Evolutionary conservation across 2,113 vertebrate species (phyloP).

Genomic region (Tetraodon nigroviridis): DNA sequence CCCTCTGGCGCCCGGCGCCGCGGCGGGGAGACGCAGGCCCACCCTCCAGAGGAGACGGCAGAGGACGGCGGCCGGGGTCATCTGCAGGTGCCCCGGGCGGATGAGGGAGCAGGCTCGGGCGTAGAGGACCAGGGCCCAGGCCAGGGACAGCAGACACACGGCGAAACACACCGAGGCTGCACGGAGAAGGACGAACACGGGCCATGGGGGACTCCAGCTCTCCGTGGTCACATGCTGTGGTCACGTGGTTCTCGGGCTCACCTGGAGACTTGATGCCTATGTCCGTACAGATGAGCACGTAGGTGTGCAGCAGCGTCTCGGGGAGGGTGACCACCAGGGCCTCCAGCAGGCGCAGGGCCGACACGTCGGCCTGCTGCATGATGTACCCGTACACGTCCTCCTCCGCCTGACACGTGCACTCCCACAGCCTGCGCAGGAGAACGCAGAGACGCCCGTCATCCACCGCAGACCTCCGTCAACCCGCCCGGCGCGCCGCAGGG

Average conservation of each 20-base stretch:
- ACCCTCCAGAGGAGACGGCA: constrained; percentile 86
- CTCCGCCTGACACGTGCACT: constrained; percentile 41
- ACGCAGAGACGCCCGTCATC: background rate
- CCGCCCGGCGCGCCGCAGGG: too few species aligned
- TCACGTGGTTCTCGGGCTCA: constrained; percentile 13
- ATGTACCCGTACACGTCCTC: constrained; percentile 40
- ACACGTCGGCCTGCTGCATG: constrained; percentile 75
- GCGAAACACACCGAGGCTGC: constrained; percentile 74
- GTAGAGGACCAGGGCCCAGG: constrained; percentile 83
- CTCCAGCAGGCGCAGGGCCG: constrained; percentile 77
- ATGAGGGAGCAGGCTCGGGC: constrained; percentile 67
- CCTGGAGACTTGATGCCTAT: constrained; percentile 68
- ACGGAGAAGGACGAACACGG: background rate
- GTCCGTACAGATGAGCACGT: constrained; percentile 72
- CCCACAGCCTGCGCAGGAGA: constrained; percentile 72
- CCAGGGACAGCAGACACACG: constrained; percentile 76
- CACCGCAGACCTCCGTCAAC: background rate
- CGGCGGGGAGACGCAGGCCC: constrained; percentile 36
- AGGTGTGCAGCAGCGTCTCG: constrained; percentile 79
- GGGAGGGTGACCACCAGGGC: constrained; percentile 80
- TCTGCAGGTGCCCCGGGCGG: constrained; percentile 71
- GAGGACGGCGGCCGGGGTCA: constrained; percentile 70
- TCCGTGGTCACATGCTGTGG: too few species aligned
- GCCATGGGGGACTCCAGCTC: background rate
- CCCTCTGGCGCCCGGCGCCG: too few species aligned